These are phyloP conservation scores for Antidorcas marsupialis DNA, from an alignment of 2,113 vertebrate genomes.

Conservation along the genomic window DNA sequence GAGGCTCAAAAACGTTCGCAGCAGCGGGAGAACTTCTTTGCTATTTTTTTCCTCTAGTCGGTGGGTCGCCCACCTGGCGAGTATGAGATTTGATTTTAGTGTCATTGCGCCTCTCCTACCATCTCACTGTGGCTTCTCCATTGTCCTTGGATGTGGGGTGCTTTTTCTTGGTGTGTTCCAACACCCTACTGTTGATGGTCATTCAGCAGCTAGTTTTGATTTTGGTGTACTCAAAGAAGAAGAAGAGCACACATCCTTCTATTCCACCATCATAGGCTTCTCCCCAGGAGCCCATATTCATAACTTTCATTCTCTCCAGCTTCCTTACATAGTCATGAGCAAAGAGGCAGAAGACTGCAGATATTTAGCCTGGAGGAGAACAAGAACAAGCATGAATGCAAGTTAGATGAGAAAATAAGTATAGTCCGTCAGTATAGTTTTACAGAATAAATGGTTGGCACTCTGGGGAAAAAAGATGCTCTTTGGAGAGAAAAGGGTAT, in stretches of 20 bases:
- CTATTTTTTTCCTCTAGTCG: neutral
- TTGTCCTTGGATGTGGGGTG: neutral
- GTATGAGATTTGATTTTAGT: neutral
- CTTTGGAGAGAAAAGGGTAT: neutral
- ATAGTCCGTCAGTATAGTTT: accelerated
- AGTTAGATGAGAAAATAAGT: neutral
- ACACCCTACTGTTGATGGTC: neutral
- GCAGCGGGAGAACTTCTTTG: neutral
- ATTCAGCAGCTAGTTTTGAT: neutral
- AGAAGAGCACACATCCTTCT: neutral
- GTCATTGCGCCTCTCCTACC: neutral
- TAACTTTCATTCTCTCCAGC: neutral
- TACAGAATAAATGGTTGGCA: no score
- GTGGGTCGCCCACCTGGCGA: neutral
- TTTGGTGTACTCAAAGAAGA: neutral
- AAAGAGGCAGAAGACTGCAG: neutral
- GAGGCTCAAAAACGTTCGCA: neutral
- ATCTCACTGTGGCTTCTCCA: neutral
- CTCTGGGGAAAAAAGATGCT: neutral
- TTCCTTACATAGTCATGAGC: neutral
- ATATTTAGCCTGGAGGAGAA: neutral
- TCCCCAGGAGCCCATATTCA: neutral
- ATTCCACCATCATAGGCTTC: neutral
- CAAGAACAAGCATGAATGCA: neutral
- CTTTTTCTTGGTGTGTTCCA: neutral